A percentile compares a stretch with the other conserved stretches of the same genome.
Evolutionary conservation across 2,113 vertebrate genomes (phyloP).

Genomic region (Neogobius melanostomus): DNA sequence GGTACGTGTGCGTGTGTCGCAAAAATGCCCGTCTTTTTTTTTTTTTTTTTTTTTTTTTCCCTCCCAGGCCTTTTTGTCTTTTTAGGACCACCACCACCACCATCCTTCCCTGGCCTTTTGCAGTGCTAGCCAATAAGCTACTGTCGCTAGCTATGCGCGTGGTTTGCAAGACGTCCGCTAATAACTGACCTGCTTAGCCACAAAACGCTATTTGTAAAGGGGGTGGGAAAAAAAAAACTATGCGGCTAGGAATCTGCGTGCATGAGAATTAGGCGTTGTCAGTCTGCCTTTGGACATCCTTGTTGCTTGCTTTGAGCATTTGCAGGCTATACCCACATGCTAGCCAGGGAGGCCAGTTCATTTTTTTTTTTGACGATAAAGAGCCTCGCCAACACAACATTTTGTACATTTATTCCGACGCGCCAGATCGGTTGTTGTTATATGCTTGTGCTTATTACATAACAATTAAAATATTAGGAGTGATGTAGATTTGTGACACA

Average conservation of each 20-base stretch:
- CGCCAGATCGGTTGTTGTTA: neutral
- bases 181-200: neutral
- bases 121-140: slow-evolving; percentile 61
- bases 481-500: neutral
- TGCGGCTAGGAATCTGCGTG: neutral
- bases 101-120: slow-evolving; percentile 56
- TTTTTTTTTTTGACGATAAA: slow-evolving; percentile 4
- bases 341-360: slow-evolving; percentile 23
- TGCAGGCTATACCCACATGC: slow-evolving; percentile 42
- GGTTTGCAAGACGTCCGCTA: slow-evolving; percentile 15
- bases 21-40: slow-evolving; percentile 5
- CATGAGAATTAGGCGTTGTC: slow-evolving; percentile 21
- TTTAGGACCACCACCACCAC: slow-evolving; percentile 26
- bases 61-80: neutral
- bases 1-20: slow-evolving; percentile 81
- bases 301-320: slow-evolving; percentile 37
- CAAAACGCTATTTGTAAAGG: neutral
- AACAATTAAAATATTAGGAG: neutral
- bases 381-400: slow-evolving; percentile 2
- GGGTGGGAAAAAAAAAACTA: neutral
- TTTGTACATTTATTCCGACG: slow-evolving; percentile 5
- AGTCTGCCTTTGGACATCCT: slow-evolving; percentile 21
- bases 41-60: neutral
- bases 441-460: neutral
- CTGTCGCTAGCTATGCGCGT: slow-evolving; percentile 55